Evolutionary conservation across 2,888 invertebrate genomes (phyloP).

Genomic region (Phytoseiulus persimilis): DNA sequence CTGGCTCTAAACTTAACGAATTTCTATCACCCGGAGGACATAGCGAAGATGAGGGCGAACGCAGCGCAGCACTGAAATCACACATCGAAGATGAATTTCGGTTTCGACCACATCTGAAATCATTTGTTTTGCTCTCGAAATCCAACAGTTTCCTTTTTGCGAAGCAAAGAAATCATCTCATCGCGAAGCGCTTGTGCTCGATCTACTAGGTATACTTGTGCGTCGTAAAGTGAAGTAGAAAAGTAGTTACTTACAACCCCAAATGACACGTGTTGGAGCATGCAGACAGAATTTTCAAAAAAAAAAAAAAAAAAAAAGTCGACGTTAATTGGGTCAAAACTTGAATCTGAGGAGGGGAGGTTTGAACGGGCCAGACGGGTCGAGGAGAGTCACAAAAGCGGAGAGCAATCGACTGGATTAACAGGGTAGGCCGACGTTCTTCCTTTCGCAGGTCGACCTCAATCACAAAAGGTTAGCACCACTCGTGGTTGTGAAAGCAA

Average conservation of each 20-base stretch:
- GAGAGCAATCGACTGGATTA: too few species aligned
- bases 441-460: too few species aligned
- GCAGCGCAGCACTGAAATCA: conserved; percentile 30
- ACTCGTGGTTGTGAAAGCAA: too few species aligned
- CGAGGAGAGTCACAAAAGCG: too few species aligned
- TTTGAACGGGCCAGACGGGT: too few species aligned
- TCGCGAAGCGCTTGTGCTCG: background rate
- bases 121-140: too few species aligned
- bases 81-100: background rate
- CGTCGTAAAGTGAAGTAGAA: background rate
- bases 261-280: background rate
- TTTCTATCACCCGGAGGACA: conserved; percentile 35
- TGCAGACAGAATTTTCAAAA: conserved; percentile 39
- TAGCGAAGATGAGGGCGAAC: conserved; percentile 38
- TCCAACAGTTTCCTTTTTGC: too few species aligned
- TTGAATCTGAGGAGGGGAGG: too few species aligned
- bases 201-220: background rate
- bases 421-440: too few species aligned
- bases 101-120: background rate
- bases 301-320: conserved; percentile 45
- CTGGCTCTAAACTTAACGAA: conserved; percentile 32
- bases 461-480: too few species aligned
- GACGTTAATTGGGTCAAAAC: background rate
- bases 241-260: background rate
- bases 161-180: too few species aligned